Conservation (phyloP, 2,113 vertebrate species). For the Cardinalis cardinalis region DNA sequence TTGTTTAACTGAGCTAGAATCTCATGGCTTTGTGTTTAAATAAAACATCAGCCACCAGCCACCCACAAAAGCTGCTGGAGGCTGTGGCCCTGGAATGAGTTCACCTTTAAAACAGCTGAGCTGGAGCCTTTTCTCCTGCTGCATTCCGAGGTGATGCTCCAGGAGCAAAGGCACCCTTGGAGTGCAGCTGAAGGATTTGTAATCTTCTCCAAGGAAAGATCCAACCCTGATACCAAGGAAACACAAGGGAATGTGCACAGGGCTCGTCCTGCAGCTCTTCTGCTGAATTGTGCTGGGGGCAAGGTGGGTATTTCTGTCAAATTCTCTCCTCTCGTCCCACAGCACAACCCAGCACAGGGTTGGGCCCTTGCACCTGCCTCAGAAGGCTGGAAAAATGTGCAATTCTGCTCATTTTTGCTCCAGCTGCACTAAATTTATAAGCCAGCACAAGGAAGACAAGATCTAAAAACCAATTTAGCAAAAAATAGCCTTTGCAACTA, state of each 20-base stretch:
- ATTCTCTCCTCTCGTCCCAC: neutral
- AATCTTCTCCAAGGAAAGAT: neutral
- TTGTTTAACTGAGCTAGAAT: slow-evolving; percentile 39
- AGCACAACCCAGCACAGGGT: neutral
- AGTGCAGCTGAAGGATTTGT: neutral
- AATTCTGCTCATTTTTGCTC: slow-evolving; percentile 38
- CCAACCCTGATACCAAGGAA: neutral
- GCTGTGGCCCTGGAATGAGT: slow-evolving; percentile 16
- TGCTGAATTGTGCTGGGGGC: neutral
- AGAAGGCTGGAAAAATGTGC: slow-evolving; percentile 16
- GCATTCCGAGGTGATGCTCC: neutral
- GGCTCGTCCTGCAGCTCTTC: neutral
- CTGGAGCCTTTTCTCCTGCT: neutral
- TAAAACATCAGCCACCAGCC: slow-evolving; percentile 45
- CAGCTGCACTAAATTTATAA: slow-evolving; percentile 45
- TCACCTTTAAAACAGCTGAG: slow-evolving; percentile 52
- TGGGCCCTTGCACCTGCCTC: neutral
- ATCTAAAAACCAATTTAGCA: slow-evolving; percentile 65
- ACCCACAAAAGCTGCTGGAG: slow-evolving; percentile 11
- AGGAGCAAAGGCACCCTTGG: neutral
- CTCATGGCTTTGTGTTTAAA: slow-evolving; percentile 58
- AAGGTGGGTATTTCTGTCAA: neutral
- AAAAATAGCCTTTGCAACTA: slow-evolving; percentile 56
- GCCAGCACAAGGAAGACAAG: slow-evolving; percentile 32
- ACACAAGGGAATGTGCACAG: neutral